phyloP scores from a whole-genome alignment of 2,888 invertebrate species.

The Ophraella communa region DNA sequence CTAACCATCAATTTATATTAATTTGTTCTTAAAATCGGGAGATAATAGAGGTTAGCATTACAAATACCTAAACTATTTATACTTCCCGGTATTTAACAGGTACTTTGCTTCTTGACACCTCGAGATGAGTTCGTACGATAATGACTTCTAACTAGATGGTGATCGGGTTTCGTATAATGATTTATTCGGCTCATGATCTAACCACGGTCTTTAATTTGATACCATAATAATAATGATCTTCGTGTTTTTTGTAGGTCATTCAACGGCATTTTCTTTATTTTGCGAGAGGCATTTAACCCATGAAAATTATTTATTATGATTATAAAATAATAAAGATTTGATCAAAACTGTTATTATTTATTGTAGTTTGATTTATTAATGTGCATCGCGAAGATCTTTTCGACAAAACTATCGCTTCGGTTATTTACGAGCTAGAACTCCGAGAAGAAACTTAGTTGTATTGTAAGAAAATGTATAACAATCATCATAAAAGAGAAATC shows the following conservation, averaged over 20 bases:
- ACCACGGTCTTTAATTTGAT: constrained; percentile 35
- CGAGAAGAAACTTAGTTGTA: no score
- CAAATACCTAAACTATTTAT: background rate
- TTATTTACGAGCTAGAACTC: no score
- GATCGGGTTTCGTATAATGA: constrained; percentile 38
- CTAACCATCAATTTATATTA: no score
- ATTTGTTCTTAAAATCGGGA: no score
- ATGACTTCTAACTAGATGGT: constrained; percentile 35
- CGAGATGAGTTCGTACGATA: constrained; percentile 38
- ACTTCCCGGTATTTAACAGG: background rate
- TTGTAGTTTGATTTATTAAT: background rate
- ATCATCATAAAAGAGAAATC: no score
- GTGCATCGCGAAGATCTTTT: background rate
- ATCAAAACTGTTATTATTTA: background rate
- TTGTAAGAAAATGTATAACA: no score
- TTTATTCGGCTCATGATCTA: constrained; percentile 36
- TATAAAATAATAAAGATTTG: background rate
- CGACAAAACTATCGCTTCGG: no score
- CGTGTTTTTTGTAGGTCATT: constrained; percentile 21
- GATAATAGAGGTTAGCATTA: no score
- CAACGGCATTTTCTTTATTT: constrained; percentile 11
- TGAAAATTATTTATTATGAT: background rate
- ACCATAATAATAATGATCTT: constrained; percentile 25
- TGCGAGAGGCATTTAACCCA: background rate
- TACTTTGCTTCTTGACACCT: constrained; percentile 39